These are phyloP conservation scores for Caenorhabditis tropicalis DNA, from an alignment of 1,140 invertebrate species.

Conservation along the genomic window DNA sequence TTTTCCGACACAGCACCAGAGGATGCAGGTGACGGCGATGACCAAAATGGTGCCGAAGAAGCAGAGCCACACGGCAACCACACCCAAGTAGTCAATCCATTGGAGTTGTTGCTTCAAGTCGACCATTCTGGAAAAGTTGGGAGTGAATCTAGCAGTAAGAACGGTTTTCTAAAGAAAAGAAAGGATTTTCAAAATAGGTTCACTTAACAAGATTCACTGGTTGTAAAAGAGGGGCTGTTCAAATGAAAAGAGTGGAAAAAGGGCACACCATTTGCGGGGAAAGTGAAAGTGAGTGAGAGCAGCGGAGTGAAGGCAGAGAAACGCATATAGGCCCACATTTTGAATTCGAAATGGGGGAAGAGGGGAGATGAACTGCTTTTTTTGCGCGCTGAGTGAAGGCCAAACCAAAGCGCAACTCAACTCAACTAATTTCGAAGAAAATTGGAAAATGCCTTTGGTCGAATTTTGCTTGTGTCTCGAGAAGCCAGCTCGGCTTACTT, in stretches of 20 bases:
- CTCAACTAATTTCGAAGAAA: constrained; percentile 23
- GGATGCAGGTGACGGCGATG: constrained; percentile 70
- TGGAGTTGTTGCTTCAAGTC: constrained; percentile 64
- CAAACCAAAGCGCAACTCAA: too few species aligned
- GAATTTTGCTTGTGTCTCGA: constrained; percentile 27
- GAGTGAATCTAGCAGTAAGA: not conserved
- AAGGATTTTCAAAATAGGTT: not conserved
- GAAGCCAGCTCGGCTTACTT: constrained; percentile 40
- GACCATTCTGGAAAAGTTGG: constrained; percentile 54
- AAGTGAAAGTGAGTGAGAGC: not conserved
- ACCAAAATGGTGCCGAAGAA: constrained; percentile 68
- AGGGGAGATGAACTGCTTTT: not conserved
- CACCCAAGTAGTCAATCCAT: constrained; percentile 69
- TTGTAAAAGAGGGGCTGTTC: not conserved
- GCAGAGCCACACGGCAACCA: constrained; percentile 67
- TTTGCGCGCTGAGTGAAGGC: not conserved
- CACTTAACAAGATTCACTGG: too few species aligned
- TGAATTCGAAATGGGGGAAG: not conserved
- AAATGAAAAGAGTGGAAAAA: not conserved
- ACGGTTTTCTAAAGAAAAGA: not conserved
- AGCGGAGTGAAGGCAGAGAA: not conserved
- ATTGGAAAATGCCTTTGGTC: constrained; percentile 6
- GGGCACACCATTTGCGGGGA: constrained; percentile 3
- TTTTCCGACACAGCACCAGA: constrained; percentile 69
- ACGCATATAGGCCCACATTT: not conserved